Evolutionary conservation across 2,797 vertebrate genomes (phyloP).

Genomic region (Furcifer pardalis): DNA sequence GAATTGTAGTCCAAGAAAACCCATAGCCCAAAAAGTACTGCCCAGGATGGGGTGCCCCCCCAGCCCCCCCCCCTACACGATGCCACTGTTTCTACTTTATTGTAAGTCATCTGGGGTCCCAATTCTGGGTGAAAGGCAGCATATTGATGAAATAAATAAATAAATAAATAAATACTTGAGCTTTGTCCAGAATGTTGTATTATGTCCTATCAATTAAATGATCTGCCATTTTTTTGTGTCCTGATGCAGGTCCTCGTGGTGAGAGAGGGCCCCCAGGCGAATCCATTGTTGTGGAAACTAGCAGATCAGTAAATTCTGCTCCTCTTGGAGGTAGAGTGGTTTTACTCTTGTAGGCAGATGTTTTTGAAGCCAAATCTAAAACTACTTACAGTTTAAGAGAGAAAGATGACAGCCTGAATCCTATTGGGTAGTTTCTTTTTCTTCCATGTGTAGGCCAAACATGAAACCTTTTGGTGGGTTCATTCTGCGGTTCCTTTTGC

Average conservation of each 20-base stretch:
- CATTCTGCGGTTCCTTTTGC: no score
- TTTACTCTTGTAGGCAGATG: not conserved
- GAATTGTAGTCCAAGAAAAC: no score
- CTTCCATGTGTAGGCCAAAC: no score
- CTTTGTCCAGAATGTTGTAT: not conserved
- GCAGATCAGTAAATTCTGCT: constrained; percentile 62
- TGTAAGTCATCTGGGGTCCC: not conserved
- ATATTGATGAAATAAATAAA: no score
- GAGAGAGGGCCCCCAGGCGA: constrained; percentile 81
- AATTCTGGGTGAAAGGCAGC: not conserved
- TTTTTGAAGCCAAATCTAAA: not conserved
- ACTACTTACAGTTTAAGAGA: not conserved
- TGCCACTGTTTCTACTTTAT: not conserved
- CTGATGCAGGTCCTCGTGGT: constrained; percentile 82
- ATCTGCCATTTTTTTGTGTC: not conserved
- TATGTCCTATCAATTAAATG: not conserved
- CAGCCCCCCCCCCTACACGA: no score
- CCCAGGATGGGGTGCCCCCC: no score
- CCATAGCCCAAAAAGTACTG: no score
- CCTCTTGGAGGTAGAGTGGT: constrained; percentile 60
- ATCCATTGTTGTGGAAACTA: constrained; percentile 64
- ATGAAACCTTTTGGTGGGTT: no score
- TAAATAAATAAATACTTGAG: not conserved
- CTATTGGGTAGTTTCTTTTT: no score
- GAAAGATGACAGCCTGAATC: not conserved